These are phyloP conservation scores for Limnephilus lunatus DNA, from an alignment of 2,888 invertebrate genomes.

Conservation along the genomic window DNA sequence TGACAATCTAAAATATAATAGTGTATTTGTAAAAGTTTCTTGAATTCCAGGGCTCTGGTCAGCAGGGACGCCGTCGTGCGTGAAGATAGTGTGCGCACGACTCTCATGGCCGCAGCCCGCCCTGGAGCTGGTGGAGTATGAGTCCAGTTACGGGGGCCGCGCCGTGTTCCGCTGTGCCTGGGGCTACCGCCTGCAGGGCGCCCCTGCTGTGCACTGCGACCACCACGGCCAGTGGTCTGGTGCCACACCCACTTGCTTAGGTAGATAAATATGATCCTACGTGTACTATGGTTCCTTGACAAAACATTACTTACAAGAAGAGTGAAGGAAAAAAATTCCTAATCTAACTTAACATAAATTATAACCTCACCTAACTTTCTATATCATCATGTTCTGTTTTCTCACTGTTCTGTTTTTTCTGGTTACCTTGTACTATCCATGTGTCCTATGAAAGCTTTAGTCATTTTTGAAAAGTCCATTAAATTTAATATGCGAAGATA, in stretches of 20 bases:
- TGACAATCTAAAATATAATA: neutral
- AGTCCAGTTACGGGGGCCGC: slow-evolving; percentile 88
- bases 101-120: slow-evolving; percentile 83
- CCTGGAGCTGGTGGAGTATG: slow-evolving; percentile 86
- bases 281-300: no score
- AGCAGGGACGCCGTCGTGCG: slow-evolving; percentile 83
- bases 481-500: no score
- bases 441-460: no score
- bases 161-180: slow-evolving; percentile 90
- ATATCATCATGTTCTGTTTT: no score
- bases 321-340: no score
- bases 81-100: slow-evolving; percentile 87
- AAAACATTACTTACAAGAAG: no score
- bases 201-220: slow-evolving; percentile 88
- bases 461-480: no score
- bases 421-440: no score
- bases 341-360: no score
- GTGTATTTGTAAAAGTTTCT: neutral
- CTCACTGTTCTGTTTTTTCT: no score
- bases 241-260: slow-evolving; percentile 84
- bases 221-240: slow-evolving; percentile 89
- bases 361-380: no score
- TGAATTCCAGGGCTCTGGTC: slow-evolving; percentile 86
- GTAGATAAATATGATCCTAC: slow-evolving; percentile 71
- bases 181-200: slow-evolving; percentile 88